Evolutionary conservation across 2,797 vertebrate species (phyloP), one percentile per base, ranked within the genome.

Genomic region (Acomys russatus): DNA sequence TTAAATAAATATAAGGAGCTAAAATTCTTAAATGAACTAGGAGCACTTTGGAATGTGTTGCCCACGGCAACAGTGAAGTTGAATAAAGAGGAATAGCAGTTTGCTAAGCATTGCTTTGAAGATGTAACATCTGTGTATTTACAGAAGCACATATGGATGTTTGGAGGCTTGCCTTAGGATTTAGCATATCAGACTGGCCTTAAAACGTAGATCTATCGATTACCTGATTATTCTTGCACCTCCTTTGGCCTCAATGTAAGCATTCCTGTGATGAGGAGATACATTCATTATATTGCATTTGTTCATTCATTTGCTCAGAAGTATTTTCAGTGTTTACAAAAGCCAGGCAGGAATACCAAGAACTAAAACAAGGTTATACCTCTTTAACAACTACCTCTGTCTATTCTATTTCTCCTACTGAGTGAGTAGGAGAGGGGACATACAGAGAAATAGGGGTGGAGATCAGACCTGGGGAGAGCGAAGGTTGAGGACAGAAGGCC

Each of bases 61-160:
- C 68, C 66, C 56, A 71, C 86, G 18, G 63, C 59, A 10, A 70
- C 56, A 49, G 5, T 49, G 59, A 35, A 94, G 11, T 54, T 87
- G 35, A 88, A 3, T 76, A 17, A 91, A 73, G 35, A 84, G 22
- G 11, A 93, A 9, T 35, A 44, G 5, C 9, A 76, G 64, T 0
- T 84, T 91, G 85, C 17, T 70, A 78, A 1, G 15, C 15, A 10
- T 80, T 88, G 20, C 71, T 91, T 78, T 63, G 20, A 94, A 88
- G 44, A 90, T 12, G 10, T 64, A 84, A 92, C 64, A 90, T 20
- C 51, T 90, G 68, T 92, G 54, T 91, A 56, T 79, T 73, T 82
- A 68, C 0, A 86, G 59, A 92, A 83, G 8, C 2, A 74, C 0
- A 86, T 6, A 59, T 11, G 70, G 56, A 79, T 86, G 38, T 89